Evolutionary conservation across 2,113 vertebrate species (phyloP), one percentile per base, ranked within the genome.

Genomic region (Piliocolobus tephrosceles): DNA sequence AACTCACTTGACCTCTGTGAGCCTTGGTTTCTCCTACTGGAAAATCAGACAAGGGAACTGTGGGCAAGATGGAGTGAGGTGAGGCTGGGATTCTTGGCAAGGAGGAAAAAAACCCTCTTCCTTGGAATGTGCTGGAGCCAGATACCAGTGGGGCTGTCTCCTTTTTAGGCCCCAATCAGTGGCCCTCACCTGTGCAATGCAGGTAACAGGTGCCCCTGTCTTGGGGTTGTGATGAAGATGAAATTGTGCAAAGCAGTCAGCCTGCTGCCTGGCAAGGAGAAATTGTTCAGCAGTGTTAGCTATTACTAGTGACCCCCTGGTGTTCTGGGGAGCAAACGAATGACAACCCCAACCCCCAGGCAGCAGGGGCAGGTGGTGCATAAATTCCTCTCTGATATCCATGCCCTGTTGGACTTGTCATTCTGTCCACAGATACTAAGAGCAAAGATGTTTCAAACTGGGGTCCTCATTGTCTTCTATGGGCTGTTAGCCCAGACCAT

Each of bases 401-500:
- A 0, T 2, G 35, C 11, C 70, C 57, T 40, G 2, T 3, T 68
- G 7, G 22, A 57, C 23, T 86, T 57, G 1, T 80, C 45, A 18
- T 78, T 96, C 79, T 96, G 38, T 94, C 94, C 55, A 52, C 64
- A 98, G 97, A 73, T 9, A 88, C 25, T 64, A 72, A 89, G 66
- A 68, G 8, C 17, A 23, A 95, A 90, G 80, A 98, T 98, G 98
- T 70, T 95, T 81, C 92, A 57, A 16, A 58, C 55, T 2, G 55
- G 90, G 61, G 14, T 73, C 70, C 84, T 98, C 30, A 0, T 95
- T 47, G 47, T 98, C 89, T 25, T 98, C 92, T 97, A 92, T 30
- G 97, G 97, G 80, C 61, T 98, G 80, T 78, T 98, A 96, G 61
- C 95, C 47, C 97, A 94, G 68, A 87, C 92, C 72, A 66, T 38